These are phyloP conservation scores for Phrynocephalus versicolor DNA, from an alignment of 2,113 vertebrate genomes.

Conservation along the genomic window DNA sequence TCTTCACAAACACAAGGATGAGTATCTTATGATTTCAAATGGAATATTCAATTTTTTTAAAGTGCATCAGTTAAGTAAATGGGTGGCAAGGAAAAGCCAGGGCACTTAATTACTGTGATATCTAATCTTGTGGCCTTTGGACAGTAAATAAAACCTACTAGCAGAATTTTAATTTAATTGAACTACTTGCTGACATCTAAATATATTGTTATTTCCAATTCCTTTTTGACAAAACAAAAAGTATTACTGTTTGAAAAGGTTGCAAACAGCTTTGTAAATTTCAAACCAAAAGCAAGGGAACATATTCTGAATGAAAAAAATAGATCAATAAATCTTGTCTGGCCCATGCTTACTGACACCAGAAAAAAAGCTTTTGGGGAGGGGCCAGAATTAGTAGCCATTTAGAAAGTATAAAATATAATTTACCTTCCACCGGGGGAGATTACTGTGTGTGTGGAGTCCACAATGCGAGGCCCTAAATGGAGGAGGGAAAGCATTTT, in stretches of 20 bases:
- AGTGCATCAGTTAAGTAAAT: neutral
- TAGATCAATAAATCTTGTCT: neutral
- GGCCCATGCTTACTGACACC: neutral
- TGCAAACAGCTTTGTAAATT: neutral
- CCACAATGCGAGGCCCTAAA: slow-evolving; percentile 63
- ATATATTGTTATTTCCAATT: neutral
- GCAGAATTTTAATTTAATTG: neutral
- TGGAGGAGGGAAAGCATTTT: slow-evolving; percentile 37
- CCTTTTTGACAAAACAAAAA: neutral
- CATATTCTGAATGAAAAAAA: neutral
- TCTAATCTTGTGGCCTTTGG: neutral
- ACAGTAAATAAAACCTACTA: neutral
- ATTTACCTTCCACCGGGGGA: slow-evolving; percentile 73
- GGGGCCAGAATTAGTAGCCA: neutral
- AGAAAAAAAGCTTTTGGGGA: neutral
- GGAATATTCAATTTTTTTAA: too few species aligned
- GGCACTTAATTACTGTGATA: neutral
- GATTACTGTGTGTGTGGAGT: slow-evolving; percentile 59
- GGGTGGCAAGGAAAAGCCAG: neutral
- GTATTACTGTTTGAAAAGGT: too few species aligned
- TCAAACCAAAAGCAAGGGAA: neutral
- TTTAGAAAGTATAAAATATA: neutral
- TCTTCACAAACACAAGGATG: neutral
- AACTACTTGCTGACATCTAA: neutral
- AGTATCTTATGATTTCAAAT: neutral